Evolutionary conservation across 2,888 invertebrate genomes (phyloP).

Genomic region (Nipponacmea schrenckii): DNA sequence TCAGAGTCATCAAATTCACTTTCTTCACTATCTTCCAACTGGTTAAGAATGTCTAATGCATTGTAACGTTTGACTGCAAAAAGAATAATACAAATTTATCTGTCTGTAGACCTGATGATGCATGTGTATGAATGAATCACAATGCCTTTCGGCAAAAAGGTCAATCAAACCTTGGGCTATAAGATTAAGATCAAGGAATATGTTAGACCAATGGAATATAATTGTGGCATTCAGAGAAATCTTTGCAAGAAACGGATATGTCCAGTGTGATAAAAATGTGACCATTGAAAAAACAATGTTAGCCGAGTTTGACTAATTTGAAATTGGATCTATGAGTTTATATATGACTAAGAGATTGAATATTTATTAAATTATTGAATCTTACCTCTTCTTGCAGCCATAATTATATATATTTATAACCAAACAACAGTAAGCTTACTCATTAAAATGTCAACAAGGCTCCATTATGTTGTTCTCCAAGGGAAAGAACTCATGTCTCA

Average conservation of each 20-base stretch:
- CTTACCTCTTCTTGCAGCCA: slow-evolving; percentile 4
- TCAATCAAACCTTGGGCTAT: no score
- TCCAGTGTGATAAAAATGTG: neutral
- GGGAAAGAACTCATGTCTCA: neutral
- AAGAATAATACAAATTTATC: neutral
- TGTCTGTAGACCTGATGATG: neutral
- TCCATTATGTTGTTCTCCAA: neutral
- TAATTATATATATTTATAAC: neutral
- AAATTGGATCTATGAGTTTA: neutral
- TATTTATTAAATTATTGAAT: neutral
- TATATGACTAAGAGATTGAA: neutral
- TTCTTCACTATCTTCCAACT: neutral
- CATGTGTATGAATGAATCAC: no score
- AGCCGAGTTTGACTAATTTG: no score
- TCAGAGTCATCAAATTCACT: slow-evolving; percentile 4
- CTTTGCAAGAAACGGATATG: neutral
- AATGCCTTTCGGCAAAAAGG: no score
- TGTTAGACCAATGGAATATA: no score
- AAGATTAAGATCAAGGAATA: no score
- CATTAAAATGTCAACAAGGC: neutral
- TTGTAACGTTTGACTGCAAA: neutral
- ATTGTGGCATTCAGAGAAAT: neutral
- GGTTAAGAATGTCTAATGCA: neutral
- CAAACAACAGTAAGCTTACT: no score
- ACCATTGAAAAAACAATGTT: neutral